Conservation (phyloP, 2,797 vertebrate genomes). For the Oceanodroma leucorhoa region DNA sequence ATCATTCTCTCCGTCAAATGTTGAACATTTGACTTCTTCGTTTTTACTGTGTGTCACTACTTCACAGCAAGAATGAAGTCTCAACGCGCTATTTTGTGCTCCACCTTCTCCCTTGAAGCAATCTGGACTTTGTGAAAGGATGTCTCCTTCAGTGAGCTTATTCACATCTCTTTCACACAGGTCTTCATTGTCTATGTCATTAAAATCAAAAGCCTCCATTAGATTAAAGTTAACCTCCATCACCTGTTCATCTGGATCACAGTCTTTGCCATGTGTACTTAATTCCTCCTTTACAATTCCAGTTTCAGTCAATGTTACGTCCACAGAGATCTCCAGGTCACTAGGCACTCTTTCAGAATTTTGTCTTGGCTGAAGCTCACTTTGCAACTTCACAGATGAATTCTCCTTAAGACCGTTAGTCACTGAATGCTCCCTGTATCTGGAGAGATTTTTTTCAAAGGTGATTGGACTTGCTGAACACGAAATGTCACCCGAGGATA, state of each 20-base stretch:
- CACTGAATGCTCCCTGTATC: not conserved
- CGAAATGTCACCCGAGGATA: not conserved
- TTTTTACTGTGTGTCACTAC: not conserved
- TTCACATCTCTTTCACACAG: not conserved
- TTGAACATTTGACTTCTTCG: not conserved
- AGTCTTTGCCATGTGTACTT: not conserved
- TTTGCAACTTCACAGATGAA: not conserved
- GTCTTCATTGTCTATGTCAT: constrained; percentile 45
- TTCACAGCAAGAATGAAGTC: not conserved
- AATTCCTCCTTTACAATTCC: not conserved
- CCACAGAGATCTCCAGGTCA: not conserved
- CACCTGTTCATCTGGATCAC: not conserved
- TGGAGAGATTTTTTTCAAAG: not conserved
- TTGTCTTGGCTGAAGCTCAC: not conserved
- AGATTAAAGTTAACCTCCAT: constrained; percentile 74
- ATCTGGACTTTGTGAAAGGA: not conserved
- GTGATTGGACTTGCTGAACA: not conserved
- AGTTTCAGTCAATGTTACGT: fast-evolving
- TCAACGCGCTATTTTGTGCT: not conserved
- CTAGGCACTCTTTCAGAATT: not conserved
- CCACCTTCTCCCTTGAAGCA: not conserved
- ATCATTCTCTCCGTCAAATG: not conserved
- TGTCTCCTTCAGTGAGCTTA: not conserved
- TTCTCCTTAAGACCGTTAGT: not conserved
- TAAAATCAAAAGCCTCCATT: constrained; percentile 70